These are phyloP conservation scores for Eurytoma adleriae DNA, from an alignment of 2,888 invertebrate species.

Conservation along the genomic window DNA sequence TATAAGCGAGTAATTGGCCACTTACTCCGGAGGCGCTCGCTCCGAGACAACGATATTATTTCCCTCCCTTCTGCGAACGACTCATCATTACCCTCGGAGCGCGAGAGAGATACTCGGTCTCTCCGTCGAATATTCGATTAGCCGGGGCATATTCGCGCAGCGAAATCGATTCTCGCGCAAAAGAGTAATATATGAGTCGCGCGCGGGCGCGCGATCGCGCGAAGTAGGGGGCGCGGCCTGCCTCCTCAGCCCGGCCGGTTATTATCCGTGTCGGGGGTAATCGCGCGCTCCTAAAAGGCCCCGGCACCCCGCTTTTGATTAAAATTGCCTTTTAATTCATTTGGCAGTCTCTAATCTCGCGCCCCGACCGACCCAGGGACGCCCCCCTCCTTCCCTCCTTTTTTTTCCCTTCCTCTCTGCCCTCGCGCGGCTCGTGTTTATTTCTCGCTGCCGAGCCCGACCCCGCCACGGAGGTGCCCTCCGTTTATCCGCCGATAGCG, in stretches of 20 bases:
- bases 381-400: constrained; percentile 50
- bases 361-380: constrained; percentile 69
- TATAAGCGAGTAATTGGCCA: constrained; percentile 52
- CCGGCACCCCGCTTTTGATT: constrained; percentile 72
- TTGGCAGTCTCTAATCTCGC: constrained; percentile 75
- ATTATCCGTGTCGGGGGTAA: constrained; percentile 73
- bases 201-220: constrained; percentile 46
- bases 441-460: neutral
- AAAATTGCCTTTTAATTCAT: constrained; percentile 77
- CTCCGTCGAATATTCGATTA: constrained; percentile 52
- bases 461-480: neutral
- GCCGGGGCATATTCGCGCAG: constrained; percentile 10
- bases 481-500: neutral
- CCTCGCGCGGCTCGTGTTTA: constrained; percentile 32
- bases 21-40: constrained; percentile 35
- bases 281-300: constrained; percentile 73
- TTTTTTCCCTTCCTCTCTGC: constrained; percentile 4
- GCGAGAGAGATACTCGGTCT: neutral
- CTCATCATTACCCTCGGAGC: constrained; percentile 41
- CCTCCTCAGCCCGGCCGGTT: constrained; percentile 68
- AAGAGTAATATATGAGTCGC: constrained; percentile 51
- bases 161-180: constrained; percentile 54
- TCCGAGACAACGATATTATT: constrained; percentile 55
- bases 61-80: constrained; percentile 45
- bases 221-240: constrained; percentile 34